Base-by-base conservation (phyloP, 1,140 invertebrate species). In the Ganaspis sp. region DNA sequence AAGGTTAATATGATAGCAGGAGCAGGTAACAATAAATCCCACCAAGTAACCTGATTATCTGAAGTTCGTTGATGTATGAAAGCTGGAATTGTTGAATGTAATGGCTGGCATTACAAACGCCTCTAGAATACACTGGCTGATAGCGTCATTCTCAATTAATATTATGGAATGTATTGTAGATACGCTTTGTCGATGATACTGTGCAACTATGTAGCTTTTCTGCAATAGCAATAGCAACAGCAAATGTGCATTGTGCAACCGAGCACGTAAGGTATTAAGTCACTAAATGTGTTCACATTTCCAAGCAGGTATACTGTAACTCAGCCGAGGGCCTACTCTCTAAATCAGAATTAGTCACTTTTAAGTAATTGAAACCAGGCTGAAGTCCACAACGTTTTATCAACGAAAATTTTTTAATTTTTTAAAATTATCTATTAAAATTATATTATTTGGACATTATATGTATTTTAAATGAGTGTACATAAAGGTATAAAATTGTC, bases 21-120 rank as follows among this genome's bases (percentile, higher is more conserved):
- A 49, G n/a, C 15, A n/a, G 12, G 45, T 49, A 49, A 49, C 45
- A 17, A 49, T 49, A 49, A 49, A 49, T 49, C 17, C 45, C 6
- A n/a, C 17, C 15, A 49, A 6, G 37, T 71, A 40, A 73, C 64
- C 11, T 45, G 72, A 53, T 73, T 77, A 70, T 34, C 75, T 54
- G 38, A 1, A 29, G 70, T n/a, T 1, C 49, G n/a, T 19, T 49
- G 45, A 49, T 49, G 45, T 49, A 49, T 49, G 45, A 49, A 49
- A 49, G 45, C 45, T 49, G n/a, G 45, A 1, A 49, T 49, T 49
- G 45, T 6, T 49, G n/a, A 49, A 49, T 17, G 45, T n/a, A 49
- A 49, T 19, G 45, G 45, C 15, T 49, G 45, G 45, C 8, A 49
- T 49, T 42, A n/a, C 19, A 49, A n/a, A 49, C 45, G n/a, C 45